Evolutionary conservation across 2,797 vertebrate species (phyloP), one percentile per base, ranked within the genome.

Genomic region (Oryzias dopingdopingensis): DNA sequence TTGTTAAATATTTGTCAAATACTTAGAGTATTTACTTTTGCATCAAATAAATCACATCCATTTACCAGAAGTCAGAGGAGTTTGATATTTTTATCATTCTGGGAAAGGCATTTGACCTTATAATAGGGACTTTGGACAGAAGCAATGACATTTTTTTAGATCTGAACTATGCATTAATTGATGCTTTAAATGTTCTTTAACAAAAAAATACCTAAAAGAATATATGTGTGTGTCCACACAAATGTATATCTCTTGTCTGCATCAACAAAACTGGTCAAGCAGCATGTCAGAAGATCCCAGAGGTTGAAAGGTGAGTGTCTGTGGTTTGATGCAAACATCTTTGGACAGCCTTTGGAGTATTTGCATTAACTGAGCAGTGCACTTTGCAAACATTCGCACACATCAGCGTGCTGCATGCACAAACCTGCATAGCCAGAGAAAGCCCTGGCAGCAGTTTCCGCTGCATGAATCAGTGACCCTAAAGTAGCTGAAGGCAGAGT

Each of bases 391-490:
- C 49, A 52, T 29, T 62, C 55, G 52, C 54, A 66, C 64, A 59
- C 64, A 56, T 43, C 58, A 62, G 46, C 64, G 65, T 42, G 20
- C 29, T 52, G 49, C 44, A 59, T 55, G 41, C 52, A 29, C 42
- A 74, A 65, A 82, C 60, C 54, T 59, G 69, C 49, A 81, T 71
- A 45, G 70, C 56, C 56, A 53, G 59, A 17, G 50, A 82, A 59
- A 74, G 65, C 40, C 2, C 69, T 67, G 70, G 49, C 70, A 78
- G 64, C 55, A 51, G 54, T 65, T 67, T 67, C 45, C 72, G 75
- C 68, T 72, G 22, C 47, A 23, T 70, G 72, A 79, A 54, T 75
- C 81, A 77, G 67, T 62, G 74, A 45, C 42, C 40, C 49, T 65
- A 53, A 22, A 26, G 29, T 7, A 56, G 68, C 56, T 52, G 3